phyloP scores from a whole-genome alignment of 2,888 invertebrate genomes.

The Peribatodes rhomboidaria region DNA sequence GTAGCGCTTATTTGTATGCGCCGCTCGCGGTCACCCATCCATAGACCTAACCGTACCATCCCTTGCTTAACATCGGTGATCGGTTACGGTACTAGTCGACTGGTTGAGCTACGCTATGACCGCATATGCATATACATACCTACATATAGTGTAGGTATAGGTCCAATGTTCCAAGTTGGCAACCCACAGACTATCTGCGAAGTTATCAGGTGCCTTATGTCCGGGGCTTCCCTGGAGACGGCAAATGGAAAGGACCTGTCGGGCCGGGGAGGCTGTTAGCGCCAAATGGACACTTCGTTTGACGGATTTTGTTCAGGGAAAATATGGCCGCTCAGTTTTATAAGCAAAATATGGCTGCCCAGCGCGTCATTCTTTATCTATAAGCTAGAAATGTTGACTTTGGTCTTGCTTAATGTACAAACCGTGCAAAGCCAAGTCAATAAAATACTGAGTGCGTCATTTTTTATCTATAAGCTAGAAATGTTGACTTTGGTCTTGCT shows the following conservation, averaged over 20 bases:
- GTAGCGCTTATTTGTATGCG: too few relatives aligned
- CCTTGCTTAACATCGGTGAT: too few relatives aligned
- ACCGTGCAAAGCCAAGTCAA: not conserved
- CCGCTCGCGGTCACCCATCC: too few relatives aligned
- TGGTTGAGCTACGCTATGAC: too few relatives aligned
- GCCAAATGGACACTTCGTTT: conserved; percentile 27
- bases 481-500: not conserved
- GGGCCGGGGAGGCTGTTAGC: conserved; percentile 13
- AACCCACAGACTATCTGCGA: not conserved
- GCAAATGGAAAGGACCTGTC: conserved; percentile 31
- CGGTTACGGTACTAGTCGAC: too few relatives aligned
- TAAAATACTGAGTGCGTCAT: not conserved
- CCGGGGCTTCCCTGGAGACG: conserved; percentile 21
- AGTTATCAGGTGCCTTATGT: conserved; percentile 12
- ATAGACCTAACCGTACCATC: too few relatives aligned
- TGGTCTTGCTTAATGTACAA: not conserved
- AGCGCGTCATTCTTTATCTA: not conserved
- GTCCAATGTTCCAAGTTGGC: not conserved
- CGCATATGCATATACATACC: too few relatives aligned
- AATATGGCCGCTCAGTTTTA: conserved; percentile 31
- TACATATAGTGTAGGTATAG: too few relatives aligned
- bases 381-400: not conserved
- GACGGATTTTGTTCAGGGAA: conserved; percentile 28
- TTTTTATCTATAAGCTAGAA: too few relatives aligned
- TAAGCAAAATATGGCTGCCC: not conserved